phyloP scores from a whole-genome alignment of 1,140 invertebrate genomes.

The Caenorhabditis remanei region DNA sequence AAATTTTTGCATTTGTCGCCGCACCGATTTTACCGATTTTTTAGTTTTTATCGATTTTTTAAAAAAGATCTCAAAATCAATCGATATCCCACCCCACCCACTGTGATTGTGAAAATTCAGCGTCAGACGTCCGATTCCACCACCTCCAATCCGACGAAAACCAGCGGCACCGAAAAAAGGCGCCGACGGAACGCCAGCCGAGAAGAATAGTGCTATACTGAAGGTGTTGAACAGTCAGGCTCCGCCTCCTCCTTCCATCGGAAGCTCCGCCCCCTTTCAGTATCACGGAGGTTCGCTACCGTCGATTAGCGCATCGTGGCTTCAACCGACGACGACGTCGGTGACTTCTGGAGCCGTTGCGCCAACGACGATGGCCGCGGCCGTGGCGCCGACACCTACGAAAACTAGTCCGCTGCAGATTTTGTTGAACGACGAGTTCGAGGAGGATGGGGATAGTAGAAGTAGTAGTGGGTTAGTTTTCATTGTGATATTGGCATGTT shows the following conservation, averaged over 20 bases:
- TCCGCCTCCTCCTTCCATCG: background rate
- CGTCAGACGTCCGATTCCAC: too few species aligned
- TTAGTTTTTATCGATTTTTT: too few species aligned
- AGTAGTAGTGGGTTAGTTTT: conserved; percentile 39
- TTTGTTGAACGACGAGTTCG: background rate
- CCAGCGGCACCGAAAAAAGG: too few species aligned
- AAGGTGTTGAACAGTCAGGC: background rate
- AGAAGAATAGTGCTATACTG: too few species aligned
- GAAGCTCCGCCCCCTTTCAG: background rate
- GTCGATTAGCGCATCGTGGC: conserved; percentile 20
- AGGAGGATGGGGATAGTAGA: conserved; percentile 25
- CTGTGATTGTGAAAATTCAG: too few species aligned
- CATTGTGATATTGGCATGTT: background rate
- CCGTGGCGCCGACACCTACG: background rate
- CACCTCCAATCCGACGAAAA: too few species aligned
- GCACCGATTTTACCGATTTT: too few species aligned
- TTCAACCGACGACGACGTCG: background rate
- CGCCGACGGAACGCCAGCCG: too few species aligned
- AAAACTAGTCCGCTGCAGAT: background rate
- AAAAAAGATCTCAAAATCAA: too few species aligned
- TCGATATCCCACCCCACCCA: too few species aligned
- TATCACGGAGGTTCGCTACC: background rate
- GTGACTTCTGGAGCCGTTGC: background rate
- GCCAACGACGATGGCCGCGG: background rate
- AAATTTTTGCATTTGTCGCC: too few species aligned